Conservation (phyloP, 2,797 vertebrate genomes). For the Ceryle rudis region DNA sequence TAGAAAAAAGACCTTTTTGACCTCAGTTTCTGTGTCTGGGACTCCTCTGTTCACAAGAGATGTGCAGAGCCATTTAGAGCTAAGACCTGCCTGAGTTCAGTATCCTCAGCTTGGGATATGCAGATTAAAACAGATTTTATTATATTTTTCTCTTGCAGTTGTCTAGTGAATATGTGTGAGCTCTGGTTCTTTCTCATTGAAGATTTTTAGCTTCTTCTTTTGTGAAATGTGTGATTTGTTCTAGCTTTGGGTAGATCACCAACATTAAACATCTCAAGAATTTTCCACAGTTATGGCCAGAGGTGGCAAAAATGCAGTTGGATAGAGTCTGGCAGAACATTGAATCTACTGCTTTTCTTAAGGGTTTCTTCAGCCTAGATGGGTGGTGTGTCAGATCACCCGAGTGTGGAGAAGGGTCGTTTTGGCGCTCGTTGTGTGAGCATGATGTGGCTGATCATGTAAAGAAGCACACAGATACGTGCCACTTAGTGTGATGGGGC, state of each 20-base stretch:
- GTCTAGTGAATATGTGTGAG: background rate
- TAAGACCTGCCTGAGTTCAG: background rate
- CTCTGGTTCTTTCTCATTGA: background rate
- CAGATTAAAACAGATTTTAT: background rate
- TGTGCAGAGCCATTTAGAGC: background rate
- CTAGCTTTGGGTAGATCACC: background rate
- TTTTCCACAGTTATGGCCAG: background rate
- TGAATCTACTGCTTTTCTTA: background rate
- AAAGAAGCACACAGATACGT: fast-evolving
- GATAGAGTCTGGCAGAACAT: background rate
- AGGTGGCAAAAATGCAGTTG: background rate
- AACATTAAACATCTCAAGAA: background rate
- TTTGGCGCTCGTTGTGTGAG: fast-evolving
- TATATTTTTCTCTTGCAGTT: background rate
- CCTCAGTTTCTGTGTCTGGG: background rate
- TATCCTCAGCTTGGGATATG: background rate
- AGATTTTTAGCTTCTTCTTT: background rate
- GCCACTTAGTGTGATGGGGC: background rate
- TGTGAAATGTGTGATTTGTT: background rate
- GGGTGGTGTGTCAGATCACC: background rate
- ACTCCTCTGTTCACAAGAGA: background rate
- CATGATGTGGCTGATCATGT: background rate
- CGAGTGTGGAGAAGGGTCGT: background rate
- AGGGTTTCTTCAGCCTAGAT: background rate
- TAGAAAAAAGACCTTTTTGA: background rate